Evolutionary conservation across 2,888 invertebrate species (phyloP).

Genomic region (Lycocerus yunnanus): DNA sequence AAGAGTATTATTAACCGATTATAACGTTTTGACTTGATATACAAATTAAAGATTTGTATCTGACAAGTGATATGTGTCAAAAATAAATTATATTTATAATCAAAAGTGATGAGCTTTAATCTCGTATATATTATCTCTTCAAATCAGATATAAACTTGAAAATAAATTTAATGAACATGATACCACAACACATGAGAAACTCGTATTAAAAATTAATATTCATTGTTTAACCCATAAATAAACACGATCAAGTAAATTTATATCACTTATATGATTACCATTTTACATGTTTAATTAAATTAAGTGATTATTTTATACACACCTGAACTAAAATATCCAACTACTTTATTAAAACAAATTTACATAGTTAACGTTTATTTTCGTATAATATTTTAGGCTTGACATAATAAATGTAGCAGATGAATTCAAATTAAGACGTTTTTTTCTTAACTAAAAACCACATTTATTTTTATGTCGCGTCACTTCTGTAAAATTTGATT

Average conservation of each 20-base stretch:
- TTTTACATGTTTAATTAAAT: slow-evolving; percentile 4
- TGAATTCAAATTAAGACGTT: not conserved
- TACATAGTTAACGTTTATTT: slow-evolving; percentile 2
- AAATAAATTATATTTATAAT: slow-evolving; percentile 28
- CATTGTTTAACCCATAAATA: slow-evolving; percentile 1
- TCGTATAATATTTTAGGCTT: slow-evolving; percentile 2
- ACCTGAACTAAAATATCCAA: not conserved
- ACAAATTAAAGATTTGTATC: slow-evolving; percentile 36
- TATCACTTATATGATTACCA: slow-evolving; percentile 3
- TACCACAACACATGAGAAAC: not conserved
- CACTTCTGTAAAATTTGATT: not conserved
- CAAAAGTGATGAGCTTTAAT: slow-evolving; percentile 26
- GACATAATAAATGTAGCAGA: slow-evolving; percentile 4
- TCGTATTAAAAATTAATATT: not conserved
- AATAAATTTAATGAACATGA: slow-evolving; percentile 11
- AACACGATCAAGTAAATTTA: not conserved
- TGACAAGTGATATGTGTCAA: slow-evolving; percentile 34
- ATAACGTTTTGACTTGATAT: slow-evolving; percentile 36
- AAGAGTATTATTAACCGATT: slow-evolving; percentile 37
- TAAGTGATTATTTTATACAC: slow-evolving; percentile 1
- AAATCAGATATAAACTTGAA: slow-evolving; percentile 23
- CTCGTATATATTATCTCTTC: slow-evolving; percentile 20
- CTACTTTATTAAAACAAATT: slow-evolving; percentile 4
- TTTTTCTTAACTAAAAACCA: not conserved
- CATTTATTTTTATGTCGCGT: not conserved